These are phyloP conservation scores for Babylonia areolata DNA, from an alignment of 1,140 invertebrate species.

Conservation along the genomic window DNA sequence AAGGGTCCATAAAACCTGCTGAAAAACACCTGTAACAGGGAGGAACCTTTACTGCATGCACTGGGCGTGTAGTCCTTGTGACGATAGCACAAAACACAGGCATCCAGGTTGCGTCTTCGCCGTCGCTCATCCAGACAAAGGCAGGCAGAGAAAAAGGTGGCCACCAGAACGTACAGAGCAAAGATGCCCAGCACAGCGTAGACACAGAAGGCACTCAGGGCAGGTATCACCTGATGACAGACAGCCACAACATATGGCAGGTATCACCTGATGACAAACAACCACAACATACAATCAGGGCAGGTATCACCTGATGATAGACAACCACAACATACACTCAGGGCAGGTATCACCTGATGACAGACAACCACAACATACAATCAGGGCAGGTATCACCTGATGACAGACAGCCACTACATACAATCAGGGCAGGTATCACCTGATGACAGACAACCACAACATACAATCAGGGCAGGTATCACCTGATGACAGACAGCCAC, in stretches of 20 bases:
- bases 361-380: no score
- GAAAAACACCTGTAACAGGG: conserved; percentile 76
- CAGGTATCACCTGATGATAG: no score
- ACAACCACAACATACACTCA: no score
- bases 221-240: conserved; percentile 84
- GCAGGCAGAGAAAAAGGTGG: conserved; percentile 87
- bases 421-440: no score
- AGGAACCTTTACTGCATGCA: conserved; percentile 75
- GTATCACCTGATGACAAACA: no score
- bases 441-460: no score
- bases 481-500: no score
- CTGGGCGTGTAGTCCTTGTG: conserved; percentile 78
- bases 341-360: no score
- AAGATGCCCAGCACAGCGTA: conserved; percentile 68
- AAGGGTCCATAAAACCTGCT: conserved; percentile 77
- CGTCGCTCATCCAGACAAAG: conserved; percentile 84
- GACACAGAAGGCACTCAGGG: conserved; percentile 85
- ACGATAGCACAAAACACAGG: conserved; percentile 82
- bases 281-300: no score
- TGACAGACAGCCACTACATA: no score
- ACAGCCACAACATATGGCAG: conserved; percentile 18
- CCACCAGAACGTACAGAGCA: conserved; percentile 84
- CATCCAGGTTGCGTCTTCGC: conserved; percentile 81
- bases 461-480: no score
- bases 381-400: no score